Conservation (phyloP, 2,888 invertebrate species). For the Schizaphis graminum region DNA sequence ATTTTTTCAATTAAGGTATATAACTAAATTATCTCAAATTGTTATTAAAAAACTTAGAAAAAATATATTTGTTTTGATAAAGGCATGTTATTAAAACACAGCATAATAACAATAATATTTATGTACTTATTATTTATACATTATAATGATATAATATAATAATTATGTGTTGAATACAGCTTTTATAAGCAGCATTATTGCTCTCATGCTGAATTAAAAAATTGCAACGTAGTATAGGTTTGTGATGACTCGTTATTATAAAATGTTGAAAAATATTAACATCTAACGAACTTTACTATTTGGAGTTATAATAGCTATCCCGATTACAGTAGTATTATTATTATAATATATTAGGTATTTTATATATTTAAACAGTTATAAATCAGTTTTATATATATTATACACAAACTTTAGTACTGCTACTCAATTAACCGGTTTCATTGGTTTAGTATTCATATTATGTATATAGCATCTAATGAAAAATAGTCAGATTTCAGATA, state of each 20-base stretch:
- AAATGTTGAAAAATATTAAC: not conserved
- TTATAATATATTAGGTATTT: not conserved
- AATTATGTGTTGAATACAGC: not conserved
- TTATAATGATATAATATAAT: not conserved
- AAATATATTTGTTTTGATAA: not conserved
- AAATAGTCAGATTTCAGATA: not conserved
- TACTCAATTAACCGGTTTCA: not conserved
- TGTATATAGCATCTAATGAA: not conserved
- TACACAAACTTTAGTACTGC: too few species aligned
- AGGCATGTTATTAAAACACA: not conserved
- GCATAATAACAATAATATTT: not conserved
- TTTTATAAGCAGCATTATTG: not conserved
- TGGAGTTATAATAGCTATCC: accelerated
- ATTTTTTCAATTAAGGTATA: not conserved
- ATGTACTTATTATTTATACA: not conserved
- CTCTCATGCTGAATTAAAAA: not conserved
- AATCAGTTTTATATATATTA: too few species aligned
- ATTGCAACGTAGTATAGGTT: not conserved
- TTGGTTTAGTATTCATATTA: not conserved
- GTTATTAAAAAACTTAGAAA: not conserved
- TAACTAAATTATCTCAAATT: not conserved
- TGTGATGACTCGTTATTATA: not conserved
- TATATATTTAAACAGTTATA: too few species aligned
- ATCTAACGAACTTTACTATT: not conserved
- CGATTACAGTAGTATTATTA: not conserved